Evolutionary conservation across 2,797 vertebrate species (phyloP).

Genomic region (Poeciliopsis infans): DNA sequence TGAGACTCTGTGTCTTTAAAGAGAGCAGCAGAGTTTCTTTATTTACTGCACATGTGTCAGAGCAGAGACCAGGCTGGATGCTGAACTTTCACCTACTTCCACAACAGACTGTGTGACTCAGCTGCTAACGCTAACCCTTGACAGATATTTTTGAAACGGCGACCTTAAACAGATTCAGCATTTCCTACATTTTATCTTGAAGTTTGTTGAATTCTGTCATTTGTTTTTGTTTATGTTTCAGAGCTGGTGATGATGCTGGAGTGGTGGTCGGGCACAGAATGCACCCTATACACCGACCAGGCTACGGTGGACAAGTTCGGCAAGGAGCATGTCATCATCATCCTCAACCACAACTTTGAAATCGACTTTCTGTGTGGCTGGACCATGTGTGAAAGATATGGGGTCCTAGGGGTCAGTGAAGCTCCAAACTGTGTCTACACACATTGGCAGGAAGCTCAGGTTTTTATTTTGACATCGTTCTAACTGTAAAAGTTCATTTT

Average conservation of each 20-base stretch:
- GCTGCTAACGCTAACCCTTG: background rate
- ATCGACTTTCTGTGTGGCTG: conserved; percentile 98
- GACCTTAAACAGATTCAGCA: background rate
- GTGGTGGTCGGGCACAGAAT: conserved; percentile 98
- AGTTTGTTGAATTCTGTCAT: background rate
- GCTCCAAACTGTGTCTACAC: background rate
- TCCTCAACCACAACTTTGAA: conserved; percentile 99
- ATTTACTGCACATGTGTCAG: background rate
- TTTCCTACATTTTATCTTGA: background rate
- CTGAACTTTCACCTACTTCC: background rate
- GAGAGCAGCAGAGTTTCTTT: background rate
- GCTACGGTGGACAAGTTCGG: conserved; percentile 89
- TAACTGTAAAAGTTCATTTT: background rate
- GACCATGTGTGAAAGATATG: conserved; percentile 97
- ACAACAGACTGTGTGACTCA: background rate
- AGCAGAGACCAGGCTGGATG: background rate
- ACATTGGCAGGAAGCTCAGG: background rate
- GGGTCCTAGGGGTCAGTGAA: conserved; percentile 90
- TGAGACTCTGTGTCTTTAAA: background rate
- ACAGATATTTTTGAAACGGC: background rate
- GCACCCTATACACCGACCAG: conserved; percentile 93
- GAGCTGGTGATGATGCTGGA: conserved; percentile 98
- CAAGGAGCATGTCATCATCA: conserved; percentile 94
- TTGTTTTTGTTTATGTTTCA: conserved; percentile 47
- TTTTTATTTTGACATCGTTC: background rate